Evolutionary conservation across 2,888 invertebrate species (phyloP).

Genomic region (Amblyjoppa fuscipennis): DNA sequence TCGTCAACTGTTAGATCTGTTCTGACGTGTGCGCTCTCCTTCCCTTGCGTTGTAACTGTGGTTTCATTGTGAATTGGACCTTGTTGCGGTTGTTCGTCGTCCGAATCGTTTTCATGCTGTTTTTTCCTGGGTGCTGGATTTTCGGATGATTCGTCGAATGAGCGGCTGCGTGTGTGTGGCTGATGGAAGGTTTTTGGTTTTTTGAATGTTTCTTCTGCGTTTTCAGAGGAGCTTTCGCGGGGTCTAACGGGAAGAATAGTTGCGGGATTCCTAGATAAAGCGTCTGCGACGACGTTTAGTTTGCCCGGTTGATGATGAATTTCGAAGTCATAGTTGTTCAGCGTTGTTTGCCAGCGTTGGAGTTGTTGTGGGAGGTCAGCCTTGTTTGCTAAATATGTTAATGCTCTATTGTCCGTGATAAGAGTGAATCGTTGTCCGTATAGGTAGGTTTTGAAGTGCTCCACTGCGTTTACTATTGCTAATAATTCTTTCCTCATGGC

Average conservation of each 20-base stretch:
- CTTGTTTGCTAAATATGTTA: constrained; percentile 50
- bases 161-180: not conserved
- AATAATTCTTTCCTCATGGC: constrained; percentile 79
- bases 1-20: constrained; percentile 13
- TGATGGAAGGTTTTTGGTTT: no score
- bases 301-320: no score
- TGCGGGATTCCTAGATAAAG: no score
- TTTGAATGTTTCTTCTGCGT: no score
- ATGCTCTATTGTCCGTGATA: constrained; percentile 46
- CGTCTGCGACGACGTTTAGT: no score
- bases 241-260: no score
- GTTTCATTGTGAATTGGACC: not conserved
- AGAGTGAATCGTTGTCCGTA: constrained; percentile 10
- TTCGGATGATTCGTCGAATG: constrained; percentile 10
- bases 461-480: constrained; percentile 47
- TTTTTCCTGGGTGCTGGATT: constrained; percentile 21
- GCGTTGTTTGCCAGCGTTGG: no score
- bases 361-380: constrained; percentile 48
- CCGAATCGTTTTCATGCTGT: not conserved
- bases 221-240: no score
- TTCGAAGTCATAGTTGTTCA: no score
- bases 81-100: not conserved
- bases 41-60: not conserved
- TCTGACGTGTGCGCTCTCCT: not conserved
- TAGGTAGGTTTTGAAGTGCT: constrained; percentile 38